Conservation (phyloP, 2,113 vertebrate species). For the Misgurnus mizolepis region DNA sequence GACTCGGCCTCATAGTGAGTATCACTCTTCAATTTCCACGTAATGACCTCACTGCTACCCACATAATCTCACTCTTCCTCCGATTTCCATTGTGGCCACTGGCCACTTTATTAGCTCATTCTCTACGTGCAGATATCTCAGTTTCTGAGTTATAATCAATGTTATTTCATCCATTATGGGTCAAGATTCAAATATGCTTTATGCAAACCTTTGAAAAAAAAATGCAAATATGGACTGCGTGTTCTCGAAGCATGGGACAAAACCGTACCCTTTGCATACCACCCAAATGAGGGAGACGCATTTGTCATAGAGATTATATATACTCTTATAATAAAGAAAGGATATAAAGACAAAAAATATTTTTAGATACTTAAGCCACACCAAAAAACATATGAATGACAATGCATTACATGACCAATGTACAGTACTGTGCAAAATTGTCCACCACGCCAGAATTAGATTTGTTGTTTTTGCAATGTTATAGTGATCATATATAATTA, state of each 20-base stretch:
- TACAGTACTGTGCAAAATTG: too few relatives aligned
- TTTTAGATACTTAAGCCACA: too few relatives aligned
- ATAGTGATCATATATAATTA: too few relatives aligned
- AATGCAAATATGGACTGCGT: slow-evolving; percentile 51
- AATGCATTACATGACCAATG: too few relatives aligned
- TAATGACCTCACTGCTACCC: background rate
- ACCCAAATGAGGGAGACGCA: slow-evolving; percentile 16
- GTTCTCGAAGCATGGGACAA: slow-evolving; percentile 37
- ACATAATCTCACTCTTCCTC: background rate
- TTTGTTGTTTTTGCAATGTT: too few relatives aligned
- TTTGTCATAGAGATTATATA: background rate
- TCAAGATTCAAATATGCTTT: slow-evolving; percentile 47
- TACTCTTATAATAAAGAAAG: background rate
- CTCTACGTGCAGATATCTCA: background rate
- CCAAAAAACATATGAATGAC: too few relatives aligned
- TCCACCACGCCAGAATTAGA: too few relatives aligned
- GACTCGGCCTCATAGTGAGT: slow-evolving; percentile 99
- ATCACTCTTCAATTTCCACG: background rate
- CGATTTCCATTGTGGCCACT: slow-evolving; percentile 6
- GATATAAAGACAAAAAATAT: background rate
- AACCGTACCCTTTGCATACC: slow-evolving; percentile 50
- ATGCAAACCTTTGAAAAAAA: slow-evolving; percentile 47
- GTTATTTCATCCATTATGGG: slow-evolving; percentile 34
- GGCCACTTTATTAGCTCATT: background rate
- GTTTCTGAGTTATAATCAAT: slow-evolving; percentile 15